Conservation (phyloP, 2,113 vertebrate genomes). For the Eira barbara region DNA sequence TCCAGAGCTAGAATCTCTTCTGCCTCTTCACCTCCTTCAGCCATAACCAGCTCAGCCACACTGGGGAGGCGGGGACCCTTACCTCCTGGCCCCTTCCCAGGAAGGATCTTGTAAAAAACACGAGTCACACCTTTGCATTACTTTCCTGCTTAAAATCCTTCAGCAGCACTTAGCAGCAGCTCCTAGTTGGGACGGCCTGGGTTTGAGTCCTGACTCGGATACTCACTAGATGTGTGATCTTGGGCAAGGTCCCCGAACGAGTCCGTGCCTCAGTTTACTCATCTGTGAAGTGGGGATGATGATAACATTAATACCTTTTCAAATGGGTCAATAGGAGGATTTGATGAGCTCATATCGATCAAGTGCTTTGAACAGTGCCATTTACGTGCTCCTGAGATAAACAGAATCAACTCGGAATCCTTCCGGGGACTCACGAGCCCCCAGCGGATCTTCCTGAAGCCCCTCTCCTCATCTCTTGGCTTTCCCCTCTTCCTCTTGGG, state of each 20-base stretch:
- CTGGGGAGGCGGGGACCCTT: neutral
- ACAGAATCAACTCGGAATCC: neutral
- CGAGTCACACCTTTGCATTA: neutral
- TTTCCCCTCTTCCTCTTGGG: neutral
- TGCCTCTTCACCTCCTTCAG: neutral
- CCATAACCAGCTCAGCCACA: neutral
- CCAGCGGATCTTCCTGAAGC: fast-evolving
- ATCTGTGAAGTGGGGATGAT: neutral
- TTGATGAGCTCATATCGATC: neutral
- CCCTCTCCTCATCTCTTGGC: neutral
- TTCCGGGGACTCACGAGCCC: neutral
- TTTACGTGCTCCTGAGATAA: neutral
- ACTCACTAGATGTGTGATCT: neutral
- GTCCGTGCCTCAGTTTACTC: neutral
- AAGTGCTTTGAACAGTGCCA: neutral
- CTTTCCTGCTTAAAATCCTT: neutral
- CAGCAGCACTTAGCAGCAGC: neutral
- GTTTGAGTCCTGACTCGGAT: neutral
- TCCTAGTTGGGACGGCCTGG: neutral
- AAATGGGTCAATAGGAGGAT: neutral
- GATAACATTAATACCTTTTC: neutral
- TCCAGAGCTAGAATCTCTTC: fast-evolving
- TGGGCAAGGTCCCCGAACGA: neutral
- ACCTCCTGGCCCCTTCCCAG: neutral
- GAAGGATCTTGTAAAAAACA: neutral